These are phyloP conservation scores for Argyrosomus regius DNA, from an alignment of 2,797 vertebrate genomes.

Conservation along the genomic window DNA sequence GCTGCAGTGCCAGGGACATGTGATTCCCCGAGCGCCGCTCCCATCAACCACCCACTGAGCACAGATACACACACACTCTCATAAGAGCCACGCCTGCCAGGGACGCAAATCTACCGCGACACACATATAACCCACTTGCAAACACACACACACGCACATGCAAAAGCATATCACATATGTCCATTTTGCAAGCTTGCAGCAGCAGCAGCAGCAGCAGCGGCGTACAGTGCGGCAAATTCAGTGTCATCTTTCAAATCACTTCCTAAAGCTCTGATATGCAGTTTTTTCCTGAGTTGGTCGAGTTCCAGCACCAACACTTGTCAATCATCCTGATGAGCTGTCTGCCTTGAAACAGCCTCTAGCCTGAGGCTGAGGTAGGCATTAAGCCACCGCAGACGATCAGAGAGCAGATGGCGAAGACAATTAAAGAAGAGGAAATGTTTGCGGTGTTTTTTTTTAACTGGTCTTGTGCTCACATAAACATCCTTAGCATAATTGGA, in stretches of 20 bases:
- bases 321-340: constrained; percentile 72
- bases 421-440: constrained; percentile 29
- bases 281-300: constrained; percentile 43
- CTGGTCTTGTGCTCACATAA: constrained; percentile 11
- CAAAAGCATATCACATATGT: constrained; percentile 31
- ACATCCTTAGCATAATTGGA: background rate
- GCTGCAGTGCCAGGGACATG: constrained; percentile 61
- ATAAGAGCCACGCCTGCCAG: constrained; percentile 60
- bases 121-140: constrained; percentile 27
- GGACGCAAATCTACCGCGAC: constrained; percentile 51
- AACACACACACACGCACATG: constrained; percentile 28
- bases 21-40: constrained; percentile 58
- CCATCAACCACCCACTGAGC: constrained; percentile 76
- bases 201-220: background rate
- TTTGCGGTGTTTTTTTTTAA: constrained; percentile 20
- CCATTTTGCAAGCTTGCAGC: constrained; percentile 21
- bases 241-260: constrained; percentile 57
- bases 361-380: constrained; percentile 38
- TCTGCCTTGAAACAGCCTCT: constrained; percentile 46
- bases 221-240: constrained; percentile 15
- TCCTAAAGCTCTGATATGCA: constrained; percentile 55
- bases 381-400: constrained; percentile 28
- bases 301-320: constrained; percentile 42
- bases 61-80: constrained; percentile 14
- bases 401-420: constrained; percentile 50